Percentiles rank a stretch among this genome's conserved stretches.
Evolutionary conservation across 2,113 vertebrate species (phyloP).

Genomic region (Setophaga coronata): DNA sequence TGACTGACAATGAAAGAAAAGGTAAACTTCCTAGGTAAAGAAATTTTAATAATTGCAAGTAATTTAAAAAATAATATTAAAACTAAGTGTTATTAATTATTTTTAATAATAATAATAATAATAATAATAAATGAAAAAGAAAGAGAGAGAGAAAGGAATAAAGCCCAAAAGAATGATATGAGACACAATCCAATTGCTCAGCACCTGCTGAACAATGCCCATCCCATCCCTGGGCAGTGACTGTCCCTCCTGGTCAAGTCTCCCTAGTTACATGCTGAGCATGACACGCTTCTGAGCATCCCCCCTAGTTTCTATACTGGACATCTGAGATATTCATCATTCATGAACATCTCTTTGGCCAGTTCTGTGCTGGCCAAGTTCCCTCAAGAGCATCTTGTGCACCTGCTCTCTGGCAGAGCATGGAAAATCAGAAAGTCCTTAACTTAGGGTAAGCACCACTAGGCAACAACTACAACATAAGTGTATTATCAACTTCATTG

Average conservation of each 20-base stretch:
- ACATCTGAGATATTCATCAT: background rate
- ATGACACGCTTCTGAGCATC: background rate
- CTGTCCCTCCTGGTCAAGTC: background rate
- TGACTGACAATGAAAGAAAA: background rate
- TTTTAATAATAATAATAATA: background rate
- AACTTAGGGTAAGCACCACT: background rate
- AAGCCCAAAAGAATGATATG: background rate
- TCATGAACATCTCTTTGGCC: background rate
- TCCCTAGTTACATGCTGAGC: background rate
- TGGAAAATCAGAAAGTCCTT: background rate
- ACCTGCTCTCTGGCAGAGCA: background rate
- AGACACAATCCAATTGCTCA: background rate
- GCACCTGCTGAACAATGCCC: background rate
- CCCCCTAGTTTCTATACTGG: background rate
- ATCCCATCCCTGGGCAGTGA: rapidly evolving
- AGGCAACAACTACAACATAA: background rate
- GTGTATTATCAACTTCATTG: background rate
- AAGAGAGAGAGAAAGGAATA: background rate
- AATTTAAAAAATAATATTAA: background rate
- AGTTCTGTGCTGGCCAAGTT: background rate
- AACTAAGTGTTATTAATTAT: background rate
- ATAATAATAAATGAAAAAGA: background rate
- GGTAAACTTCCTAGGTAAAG: background rate
- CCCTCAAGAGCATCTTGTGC: background rate
- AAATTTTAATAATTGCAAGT: background rate